Conservation (phyloP, 23 tunicate species). For the Aplidium turbinatum region DNA sequence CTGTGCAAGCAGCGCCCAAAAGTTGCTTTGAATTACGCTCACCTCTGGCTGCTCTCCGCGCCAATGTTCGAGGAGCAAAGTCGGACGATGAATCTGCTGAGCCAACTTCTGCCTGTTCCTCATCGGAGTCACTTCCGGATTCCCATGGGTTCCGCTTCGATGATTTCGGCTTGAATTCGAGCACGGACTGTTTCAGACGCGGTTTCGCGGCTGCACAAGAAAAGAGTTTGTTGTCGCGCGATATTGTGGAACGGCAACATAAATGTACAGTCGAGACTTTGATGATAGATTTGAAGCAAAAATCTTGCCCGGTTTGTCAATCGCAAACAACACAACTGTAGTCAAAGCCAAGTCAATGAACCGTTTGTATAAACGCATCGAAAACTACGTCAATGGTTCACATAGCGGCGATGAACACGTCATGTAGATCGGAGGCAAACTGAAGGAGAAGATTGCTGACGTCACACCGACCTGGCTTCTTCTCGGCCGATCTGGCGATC, state of each 20-base stretch:
- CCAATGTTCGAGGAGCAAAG: constrained; percentile 10
- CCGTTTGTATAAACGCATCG: too few species aligned
- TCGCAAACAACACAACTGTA: neutral
- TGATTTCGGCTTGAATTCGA: constrained; percentile 26
- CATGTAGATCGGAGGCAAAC: too few species aligned
- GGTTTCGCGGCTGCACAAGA: constrained; percentile 15
- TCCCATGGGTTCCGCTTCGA: constrained; percentile 75
- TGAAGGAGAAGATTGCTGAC: too few species aligned
- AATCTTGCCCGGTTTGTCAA: neutral
- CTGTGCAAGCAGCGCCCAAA: too few species aligned
- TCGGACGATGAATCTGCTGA: neutral
- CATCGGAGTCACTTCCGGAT: constrained; percentile 38
- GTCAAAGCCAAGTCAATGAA: neutral
- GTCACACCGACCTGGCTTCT: too few species aligned
- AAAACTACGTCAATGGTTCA: too few species aligned
- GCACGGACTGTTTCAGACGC: constrained; percentile 34
- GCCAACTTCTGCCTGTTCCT: neutral
- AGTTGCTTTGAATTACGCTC: too few species aligned
- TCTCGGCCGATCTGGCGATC: constrained; percentile 39
- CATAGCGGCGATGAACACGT: too few species aligned
- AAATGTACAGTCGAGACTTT: too few species aligned
- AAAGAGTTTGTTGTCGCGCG: too few species aligned
- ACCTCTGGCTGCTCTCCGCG: constrained; percentile 15
- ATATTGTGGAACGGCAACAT: too few species aligned
- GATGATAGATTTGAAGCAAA: too few species aligned